These are phyloP conservation scores for Cheilosia vulpina DNA, from an alignment of 2,888 invertebrate genomes.

Conservation along the genomic window DNA sequence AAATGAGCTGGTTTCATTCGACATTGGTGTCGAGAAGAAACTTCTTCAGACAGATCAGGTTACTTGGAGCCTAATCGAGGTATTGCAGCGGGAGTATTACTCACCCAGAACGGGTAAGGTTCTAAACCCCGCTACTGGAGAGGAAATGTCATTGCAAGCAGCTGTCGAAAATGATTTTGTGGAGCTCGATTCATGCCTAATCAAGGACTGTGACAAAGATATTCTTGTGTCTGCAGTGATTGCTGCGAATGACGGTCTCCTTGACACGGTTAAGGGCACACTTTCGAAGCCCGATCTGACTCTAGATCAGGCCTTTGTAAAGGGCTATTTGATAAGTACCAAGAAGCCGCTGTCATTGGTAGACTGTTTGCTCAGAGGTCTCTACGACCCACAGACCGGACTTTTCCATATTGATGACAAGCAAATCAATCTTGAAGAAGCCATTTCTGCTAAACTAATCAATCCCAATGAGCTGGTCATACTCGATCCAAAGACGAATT, in stretches of 20 bases:
- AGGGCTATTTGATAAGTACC: conserved; percentile 91
- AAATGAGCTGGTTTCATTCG: conserved; percentile 88
- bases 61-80: conserved; percentile 89
- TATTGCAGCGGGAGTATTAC: conserved; percentile 91
- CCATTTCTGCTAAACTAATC: conserved; percentile 90
- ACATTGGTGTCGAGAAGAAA: conserved; percentile 88
- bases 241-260: conserved; percentile 88
- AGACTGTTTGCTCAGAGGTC: conserved; percentile 91
- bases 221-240: conserved; percentile 87
- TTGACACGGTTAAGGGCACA: conserved; percentile 89
- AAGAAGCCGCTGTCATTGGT: conserved; percentile 92
- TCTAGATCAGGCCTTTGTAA: conserved; percentile 91
- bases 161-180: conserved; percentile 90
- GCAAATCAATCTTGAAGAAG: conserved; percentile 89
- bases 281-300: conserved; percentile 89
- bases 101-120: conserved; percentile 89
- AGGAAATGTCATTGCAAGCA: conserved; percentile 89
- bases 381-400: conserved; percentile 90
- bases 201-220: conserved; percentile 89
- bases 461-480: conserved; percentile 91
- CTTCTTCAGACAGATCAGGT: conserved; percentile 89
- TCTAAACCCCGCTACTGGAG: conserved; percentile 90
- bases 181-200: conserved; percentile 88
- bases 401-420: conserved; percentile 88
- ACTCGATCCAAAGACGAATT: conserved; percentile 91